Percentiles rank a stretch among this genome's conserved stretches.
These are phyloP conservation scores for Melanostigma gelatinosum DNA, from an alignment of 2,113 vertebrate genomes.

Conservation along the genomic window DNA sequence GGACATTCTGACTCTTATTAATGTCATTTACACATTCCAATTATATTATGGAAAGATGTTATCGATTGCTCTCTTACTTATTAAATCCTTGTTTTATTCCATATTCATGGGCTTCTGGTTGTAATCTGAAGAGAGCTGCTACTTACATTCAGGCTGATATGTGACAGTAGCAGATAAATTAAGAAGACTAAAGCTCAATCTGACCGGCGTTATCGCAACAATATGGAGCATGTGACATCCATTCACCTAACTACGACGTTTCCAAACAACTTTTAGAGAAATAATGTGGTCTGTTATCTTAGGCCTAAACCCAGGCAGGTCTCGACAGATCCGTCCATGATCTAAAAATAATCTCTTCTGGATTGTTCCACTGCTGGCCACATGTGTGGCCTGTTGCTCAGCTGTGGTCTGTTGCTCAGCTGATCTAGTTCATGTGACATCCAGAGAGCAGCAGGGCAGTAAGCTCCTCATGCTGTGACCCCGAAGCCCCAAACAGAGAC, in stretches of 20 bases:
- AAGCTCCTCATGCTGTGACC: slow-evolving; percentile 32
- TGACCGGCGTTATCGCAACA: background rate
- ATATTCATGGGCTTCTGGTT: background rate
- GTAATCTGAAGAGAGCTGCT: background rate
- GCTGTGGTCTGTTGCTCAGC: slow-evolving; percentile 32
- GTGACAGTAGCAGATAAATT: slow-evolving; percentile 11
- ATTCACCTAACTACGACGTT: background rate
- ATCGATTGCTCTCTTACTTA: background rate
- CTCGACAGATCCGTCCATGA: background rate
- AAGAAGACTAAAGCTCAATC: background rate
- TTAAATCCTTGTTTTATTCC: background rate
- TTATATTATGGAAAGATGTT: slow-evolving; percentile 10
- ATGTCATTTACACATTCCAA: slow-evolving; percentile 16
- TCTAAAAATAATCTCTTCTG: slow-evolving; percentile 49
- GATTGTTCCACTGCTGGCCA: slow-evolving; percentile 35
- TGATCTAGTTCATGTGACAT: slow-evolving; percentile 26
- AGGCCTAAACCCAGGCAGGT: background rate
- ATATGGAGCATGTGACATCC: background rate
- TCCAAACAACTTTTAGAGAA: background rate
- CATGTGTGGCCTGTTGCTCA: slow-evolving; percentile 35
- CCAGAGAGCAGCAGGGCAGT: slow-evolving; percentile 29
- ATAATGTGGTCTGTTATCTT: background rate
- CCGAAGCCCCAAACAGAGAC: slow-evolving; percentile 5
- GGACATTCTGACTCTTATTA: background rate
- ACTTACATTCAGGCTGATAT: slow-evolving; percentile 3